Percentiles rank a stretch among this genome's conserved stretches.
Evolutionary conservation across 2,888 invertebrate genomes (phyloP).

Genomic region (Melanophora roralis): DNA sequence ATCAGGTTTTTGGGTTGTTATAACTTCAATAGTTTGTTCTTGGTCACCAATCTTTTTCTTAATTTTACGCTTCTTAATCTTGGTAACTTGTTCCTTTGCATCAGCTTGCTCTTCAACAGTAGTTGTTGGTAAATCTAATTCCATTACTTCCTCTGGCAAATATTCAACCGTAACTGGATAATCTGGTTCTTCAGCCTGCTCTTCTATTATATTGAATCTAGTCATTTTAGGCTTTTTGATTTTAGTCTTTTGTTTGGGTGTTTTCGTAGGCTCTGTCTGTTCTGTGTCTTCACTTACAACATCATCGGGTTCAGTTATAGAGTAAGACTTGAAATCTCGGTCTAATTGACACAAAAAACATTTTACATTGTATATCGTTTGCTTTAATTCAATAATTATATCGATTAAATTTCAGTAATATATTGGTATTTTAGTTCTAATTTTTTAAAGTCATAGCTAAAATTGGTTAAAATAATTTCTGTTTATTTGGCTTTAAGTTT

Average conservation of each 20-base stretch:
- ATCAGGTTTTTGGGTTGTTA: slow-evolving; percentile 68
- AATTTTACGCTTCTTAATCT: slow-evolving; percentile 70
- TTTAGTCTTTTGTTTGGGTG: slow-evolving; percentile 69
- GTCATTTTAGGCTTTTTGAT: slow-evolving; percentile 67
- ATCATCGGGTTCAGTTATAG: slow-evolving; percentile 77
- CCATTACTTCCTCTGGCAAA: slow-evolving; percentile 69
- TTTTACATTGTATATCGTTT: slow-evolving; percentile 45
- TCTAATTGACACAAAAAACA: slow-evolving; percentile 60
- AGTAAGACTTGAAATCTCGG: slow-evolving; percentile 68
- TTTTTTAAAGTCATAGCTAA: no score
- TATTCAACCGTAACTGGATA: slow-evolving; percentile 66
- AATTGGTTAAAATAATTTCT: no score
- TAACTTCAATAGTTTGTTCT: slow-evolving; percentile 70
- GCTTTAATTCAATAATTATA: slow-evolving; percentile 11
- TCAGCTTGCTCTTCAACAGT: slow-evolving; percentile 60
- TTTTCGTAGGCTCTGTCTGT: slow-evolving; percentile 71
- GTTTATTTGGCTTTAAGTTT: no score
- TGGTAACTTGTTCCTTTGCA: slow-evolving; percentile 65
- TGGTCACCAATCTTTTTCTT: slow-evolving; percentile 70
- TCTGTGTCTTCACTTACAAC: slow-evolving; percentile 74
- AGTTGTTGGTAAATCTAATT: slow-evolving; percentile 59
- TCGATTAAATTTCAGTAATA: no score
- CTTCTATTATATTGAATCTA: slow-evolving; percentile 71
- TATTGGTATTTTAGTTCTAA: no score
- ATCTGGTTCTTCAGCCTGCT: slow-evolving; percentile 69